A percentile compares a stretch with the other conserved stretches of the same genome.
phyloP scores from a whole-genome alignment of 2,797 vertebrate genomes.

The Sparidentex hasta region DNA sequence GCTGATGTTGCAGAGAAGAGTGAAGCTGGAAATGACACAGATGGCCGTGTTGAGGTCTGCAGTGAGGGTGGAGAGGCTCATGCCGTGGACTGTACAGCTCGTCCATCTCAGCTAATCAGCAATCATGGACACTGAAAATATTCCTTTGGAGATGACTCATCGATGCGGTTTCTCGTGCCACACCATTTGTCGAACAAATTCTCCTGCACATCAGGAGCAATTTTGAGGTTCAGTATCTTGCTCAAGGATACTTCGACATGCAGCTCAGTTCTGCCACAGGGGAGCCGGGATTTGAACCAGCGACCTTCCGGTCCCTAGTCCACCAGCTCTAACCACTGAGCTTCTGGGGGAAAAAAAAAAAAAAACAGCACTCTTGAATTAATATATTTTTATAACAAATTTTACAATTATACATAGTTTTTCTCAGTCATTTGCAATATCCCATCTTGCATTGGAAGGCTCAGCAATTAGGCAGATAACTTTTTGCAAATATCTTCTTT shows the following conservation, averaged over 20 bases:
- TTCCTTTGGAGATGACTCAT: background rate
- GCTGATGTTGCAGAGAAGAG: background rate
- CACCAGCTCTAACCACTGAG: too few species aligned
- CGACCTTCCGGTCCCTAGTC: too few species aligned
- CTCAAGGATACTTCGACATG: too few species aligned
- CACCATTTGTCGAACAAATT: conserved; percentile 1
- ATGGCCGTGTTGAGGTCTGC: background rate
- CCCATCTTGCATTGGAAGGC: background rate
- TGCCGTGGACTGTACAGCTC: background rate
- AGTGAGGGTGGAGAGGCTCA: background rate
- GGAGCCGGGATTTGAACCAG: too few species aligned
- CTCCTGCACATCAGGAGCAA: too few species aligned
- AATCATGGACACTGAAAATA: background rate
- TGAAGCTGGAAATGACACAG: background rate
- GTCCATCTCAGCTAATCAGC: background rate
- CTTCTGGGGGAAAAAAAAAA: background rate
- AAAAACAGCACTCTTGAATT: background rate
- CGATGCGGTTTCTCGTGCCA: too few species aligned
- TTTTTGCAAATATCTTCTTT: background rate
- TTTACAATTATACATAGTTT: background rate
- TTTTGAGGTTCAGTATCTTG: too few species aligned
- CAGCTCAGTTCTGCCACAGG: too few species aligned
- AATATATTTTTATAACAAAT: background rate
- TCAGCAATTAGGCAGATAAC: too few species aligned
- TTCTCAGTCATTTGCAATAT: background rate